phyloP scores from a whole-genome alignment of 2,797 vertebrate species.

The Anas bernieri region DNA sequence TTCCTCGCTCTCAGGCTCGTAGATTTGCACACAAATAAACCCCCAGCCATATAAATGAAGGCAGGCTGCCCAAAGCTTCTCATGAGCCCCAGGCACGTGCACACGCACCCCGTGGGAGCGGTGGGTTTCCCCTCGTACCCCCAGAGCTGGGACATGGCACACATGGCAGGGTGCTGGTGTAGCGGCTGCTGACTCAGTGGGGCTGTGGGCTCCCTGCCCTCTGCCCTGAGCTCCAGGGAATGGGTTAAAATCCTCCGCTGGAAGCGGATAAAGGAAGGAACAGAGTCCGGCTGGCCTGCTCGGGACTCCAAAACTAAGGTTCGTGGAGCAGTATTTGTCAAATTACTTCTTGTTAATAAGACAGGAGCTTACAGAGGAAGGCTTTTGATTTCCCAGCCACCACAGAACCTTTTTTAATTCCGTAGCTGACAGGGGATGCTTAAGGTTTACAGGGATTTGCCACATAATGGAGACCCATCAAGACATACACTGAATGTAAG shows the following conservation, averaged over 20 bases:
- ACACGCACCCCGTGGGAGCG: accelerated
- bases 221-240: background rate
- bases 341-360: background rate
- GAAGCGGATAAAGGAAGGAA: background rate
- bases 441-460: background rate
- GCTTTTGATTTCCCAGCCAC: background rate
- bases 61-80: accelerated
- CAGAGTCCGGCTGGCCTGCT: background rate
- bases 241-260: background rate
- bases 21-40: background rate
- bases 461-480: background rate
- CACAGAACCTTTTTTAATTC: background rate
- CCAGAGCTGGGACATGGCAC: accelerated
- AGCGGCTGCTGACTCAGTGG: background rate
- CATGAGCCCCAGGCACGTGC: background rate
- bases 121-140: accelerated
- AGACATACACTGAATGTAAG: background rate
- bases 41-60: accelerated
- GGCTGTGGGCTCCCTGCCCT: background rate
- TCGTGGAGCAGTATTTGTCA: background rate
- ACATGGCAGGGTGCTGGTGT: background rate
- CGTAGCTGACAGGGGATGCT: background rate
- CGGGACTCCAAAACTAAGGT: background rate
- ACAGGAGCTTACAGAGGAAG: background rate
- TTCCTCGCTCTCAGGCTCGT: accelerated